phyloP scores from a whole-genome alignment of 2,888 invertebrate genomes.

The Apocheima hispidaria region DNA sequence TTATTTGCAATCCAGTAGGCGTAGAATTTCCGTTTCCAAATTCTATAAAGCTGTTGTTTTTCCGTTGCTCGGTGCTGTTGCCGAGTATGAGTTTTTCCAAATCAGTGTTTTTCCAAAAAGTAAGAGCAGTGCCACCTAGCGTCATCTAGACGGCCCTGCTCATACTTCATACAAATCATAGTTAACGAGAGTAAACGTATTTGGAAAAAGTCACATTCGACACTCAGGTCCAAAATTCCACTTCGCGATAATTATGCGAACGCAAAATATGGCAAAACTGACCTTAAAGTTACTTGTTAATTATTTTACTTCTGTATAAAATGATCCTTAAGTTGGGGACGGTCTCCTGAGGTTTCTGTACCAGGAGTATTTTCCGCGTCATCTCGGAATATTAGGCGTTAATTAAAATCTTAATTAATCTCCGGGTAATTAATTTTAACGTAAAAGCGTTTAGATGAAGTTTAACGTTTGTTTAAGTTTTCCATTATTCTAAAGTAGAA shows the following conservation, averaged over 20 bases:
- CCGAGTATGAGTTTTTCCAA: too few relatives aligned
- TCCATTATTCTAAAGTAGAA: background rate
- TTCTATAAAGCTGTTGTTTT: too few relatives aligned
- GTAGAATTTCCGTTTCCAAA: too few relatives aligned
- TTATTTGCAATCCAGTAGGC: too few relatives aligned
- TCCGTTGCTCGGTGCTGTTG: too few relatives aligned
- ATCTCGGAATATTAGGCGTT: conserved; percentile 25
- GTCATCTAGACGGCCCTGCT: too few relatives aligned
- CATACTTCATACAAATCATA: too few relatives aligned
- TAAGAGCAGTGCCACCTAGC: too few relatives aligned
- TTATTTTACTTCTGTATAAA: conserved; percentile 9
- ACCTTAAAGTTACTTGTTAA: conserved; percentile 9
- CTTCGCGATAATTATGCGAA: too few relatives aligned
- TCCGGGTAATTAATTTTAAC: conserved; percentile 11
- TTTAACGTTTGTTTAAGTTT: background rate
- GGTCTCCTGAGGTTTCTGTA: background rate
- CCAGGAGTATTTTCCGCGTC: conserved; percentile 3
- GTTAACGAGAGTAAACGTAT: background rate
- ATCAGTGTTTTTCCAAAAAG: too few relatives aligned
- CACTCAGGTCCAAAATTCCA: background rate
- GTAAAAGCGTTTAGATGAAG: conserved; percentile 1
- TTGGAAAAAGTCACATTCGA: too few relatives aligned
- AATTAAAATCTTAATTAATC: conserved; percentile 32
- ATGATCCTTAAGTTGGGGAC: conserved; percentile 6
- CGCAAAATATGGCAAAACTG: too few relatives aligned